Percentiles rank a stretch among this genome's conserved stretches.
These are phyloP conservation scores for Mandrillus leucophaeus DNA, from an alignment of 2,113 vertebrate genomes.

Conservation along the genomic window DNA sequence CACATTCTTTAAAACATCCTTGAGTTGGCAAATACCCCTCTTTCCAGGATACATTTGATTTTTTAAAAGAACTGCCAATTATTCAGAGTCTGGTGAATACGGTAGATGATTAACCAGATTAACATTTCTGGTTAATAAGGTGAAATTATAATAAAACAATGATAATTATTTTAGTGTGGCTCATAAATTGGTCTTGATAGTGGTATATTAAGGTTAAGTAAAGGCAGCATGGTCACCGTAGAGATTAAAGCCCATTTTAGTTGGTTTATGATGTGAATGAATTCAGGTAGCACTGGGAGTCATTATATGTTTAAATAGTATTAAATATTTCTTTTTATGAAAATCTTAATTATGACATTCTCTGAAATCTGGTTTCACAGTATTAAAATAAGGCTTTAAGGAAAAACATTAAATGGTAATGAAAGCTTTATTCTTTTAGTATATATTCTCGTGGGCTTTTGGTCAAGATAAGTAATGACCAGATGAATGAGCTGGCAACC, in stretches of 20 bases:
- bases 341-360: constrained; percentile 68
- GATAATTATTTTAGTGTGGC: constrained; percentile 45
- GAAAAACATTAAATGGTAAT: constrained; percentile 72
- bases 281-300: constrained; percentile 66
- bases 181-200: constrained; percentile 49
- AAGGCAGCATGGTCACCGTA: constrained; percentile 17
- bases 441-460: constrained; percentile 58
- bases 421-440: constrained; percentile 61
- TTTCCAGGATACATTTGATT: constrained; percentile 27
- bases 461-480: constrained; percentile 70
- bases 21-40: constrained; percentile 22
- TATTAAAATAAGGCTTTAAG: constrained; percentile 68
- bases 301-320: constrained; percentile 66
- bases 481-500: constrained; percentile 55
- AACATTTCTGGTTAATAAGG: constrained; percentile 32
- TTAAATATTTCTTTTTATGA: constrained; percentile 71
- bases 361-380: constrained; percentile 67
- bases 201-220: constrained; percentile 60
- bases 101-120: constrained; percentile 31
- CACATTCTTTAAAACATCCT: background rate
- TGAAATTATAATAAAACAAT: constrained; percentile 27
- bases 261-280: constrained; percentile 70
- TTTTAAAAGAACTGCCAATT: constrained; percentile 43
- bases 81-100: constrained; percentile 12
- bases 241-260: constrained; percentile 53